phyloP scores from a whole-genome alignment of 2,888 invertebrate species.

The Temnothorax rugatulus region DNA sequence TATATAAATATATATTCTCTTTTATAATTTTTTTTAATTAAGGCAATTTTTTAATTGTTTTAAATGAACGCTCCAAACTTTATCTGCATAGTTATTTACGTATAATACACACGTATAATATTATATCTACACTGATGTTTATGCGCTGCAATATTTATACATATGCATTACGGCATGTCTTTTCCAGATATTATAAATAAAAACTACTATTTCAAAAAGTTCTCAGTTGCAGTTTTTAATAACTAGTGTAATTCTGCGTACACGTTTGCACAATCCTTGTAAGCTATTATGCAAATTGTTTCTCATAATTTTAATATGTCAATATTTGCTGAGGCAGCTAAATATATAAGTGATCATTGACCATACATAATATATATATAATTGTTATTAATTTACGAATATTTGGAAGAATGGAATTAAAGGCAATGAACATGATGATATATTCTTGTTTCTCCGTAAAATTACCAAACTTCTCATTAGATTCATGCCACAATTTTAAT shows the following conservation, averaged over 20 bases:
- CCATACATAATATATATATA: not conserved
- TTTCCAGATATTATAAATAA: not conserved
- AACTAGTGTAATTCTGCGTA: not conserved
- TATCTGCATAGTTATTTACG: too few species aligned
- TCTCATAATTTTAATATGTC: not conserved
- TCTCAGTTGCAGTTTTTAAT: not conserved
- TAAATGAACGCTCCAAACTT: too few species aligned
- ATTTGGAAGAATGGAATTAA: not conserved
- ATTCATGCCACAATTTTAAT: not conserved
- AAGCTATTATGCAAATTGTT: not conserved
- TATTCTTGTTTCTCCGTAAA: not conserved
- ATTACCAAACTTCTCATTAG: not conserved
- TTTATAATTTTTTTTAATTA: too few species aligned
- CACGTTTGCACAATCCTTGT: not conserved
- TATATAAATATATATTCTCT: too few species aligned
- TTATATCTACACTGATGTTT: not conserved
- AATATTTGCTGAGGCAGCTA: not conserved
- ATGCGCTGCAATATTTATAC: not conserved
- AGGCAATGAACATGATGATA: not conserved
- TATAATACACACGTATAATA: not conserved
- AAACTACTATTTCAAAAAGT: not conserved
- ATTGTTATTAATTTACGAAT: not conserved
- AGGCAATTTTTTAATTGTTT: too few species aligned
- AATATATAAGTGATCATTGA: not conserved
- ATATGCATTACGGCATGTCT: not conserved